A percentile compares a stretch with the other conserved stretches of the same genome.
These are phyloP conservation scores for Sacculina carcini DNA, from an alignment of 2,888 invertebrate species.

Conservation along the genomic window DNA sequence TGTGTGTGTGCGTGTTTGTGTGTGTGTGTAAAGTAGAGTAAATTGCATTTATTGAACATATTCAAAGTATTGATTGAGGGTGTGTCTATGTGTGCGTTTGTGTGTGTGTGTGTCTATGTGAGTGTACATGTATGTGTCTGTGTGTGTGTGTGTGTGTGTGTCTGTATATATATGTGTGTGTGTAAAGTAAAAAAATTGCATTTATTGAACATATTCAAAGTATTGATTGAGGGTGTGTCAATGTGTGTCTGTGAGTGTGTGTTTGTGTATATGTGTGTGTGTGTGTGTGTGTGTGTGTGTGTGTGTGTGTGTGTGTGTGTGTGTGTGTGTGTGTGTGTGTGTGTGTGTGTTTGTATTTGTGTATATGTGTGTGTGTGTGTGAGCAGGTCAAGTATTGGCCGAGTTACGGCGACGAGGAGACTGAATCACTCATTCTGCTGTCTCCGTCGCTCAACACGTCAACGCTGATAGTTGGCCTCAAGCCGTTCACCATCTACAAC, in stretches of 20 bases:
- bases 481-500: constrained; percentile 72
- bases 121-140: neutral
- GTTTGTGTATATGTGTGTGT: too few species aligned
- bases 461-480: constrained; percentile 74
- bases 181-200: neutral
- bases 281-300: too few species aligned
- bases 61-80: neutral
- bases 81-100: neutral
- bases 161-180: neutral
- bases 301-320: too few species aligned
- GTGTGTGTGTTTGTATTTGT: too few species aligned
- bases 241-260: too few species aligned
- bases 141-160: neutral
- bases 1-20: neutral
- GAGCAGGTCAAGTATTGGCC: constrained; percentile 68
- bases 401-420: constrained; percentile 35
- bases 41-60: neutral
- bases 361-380: neutral
- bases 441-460: constrained; percentile 56
- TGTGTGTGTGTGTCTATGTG: too few species aligned
- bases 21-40: too few species aligned
- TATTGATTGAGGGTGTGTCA: neutral
- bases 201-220: neutral
- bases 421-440: constrained; percentile 48
- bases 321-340: too few species aligned